These are phyloP conservation scores for Sebastes dallii DNA, from an alignment of 2,797 vertebrate species.

Conservation along the genomic window DNA sequence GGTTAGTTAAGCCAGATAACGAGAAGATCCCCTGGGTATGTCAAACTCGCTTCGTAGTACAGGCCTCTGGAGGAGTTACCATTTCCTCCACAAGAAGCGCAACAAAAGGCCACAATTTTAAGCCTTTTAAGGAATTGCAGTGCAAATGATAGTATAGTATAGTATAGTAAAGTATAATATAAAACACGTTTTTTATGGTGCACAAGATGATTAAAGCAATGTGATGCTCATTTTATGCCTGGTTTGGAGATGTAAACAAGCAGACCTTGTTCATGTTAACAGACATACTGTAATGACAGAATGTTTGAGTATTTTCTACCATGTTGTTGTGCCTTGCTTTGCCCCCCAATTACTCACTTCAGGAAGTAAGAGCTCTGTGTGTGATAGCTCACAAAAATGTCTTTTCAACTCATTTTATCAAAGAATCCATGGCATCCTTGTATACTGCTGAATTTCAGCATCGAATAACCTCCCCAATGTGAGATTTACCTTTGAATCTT, in stretches of 20 bases:
- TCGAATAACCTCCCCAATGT: not conserved
- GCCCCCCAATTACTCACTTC: not conserved
- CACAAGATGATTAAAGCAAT: not conserved
- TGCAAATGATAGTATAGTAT: not conserved
- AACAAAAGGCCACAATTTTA: not conserved
- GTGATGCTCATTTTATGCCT: not conserved
- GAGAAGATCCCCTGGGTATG: no score
- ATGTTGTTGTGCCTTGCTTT: not conserved
- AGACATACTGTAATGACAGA: not conserved
- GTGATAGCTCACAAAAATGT: no score
- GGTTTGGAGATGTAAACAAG: not conserved
- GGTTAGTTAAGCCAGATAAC: no score
- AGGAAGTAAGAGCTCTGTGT: not conserved
- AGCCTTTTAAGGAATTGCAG: not conserved
- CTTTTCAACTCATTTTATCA: not conserved
- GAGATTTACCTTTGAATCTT: conserved; percentile 9
- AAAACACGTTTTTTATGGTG: not conserved
- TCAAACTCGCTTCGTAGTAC: no score
- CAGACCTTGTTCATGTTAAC: not conserved
- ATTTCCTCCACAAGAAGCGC: not conserved
- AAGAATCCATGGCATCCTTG: not conserved
- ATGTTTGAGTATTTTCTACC: not conserved
- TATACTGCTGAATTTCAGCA: not conserved
- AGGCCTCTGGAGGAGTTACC: not conserved
- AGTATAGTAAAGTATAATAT: not conserved